Percentiles rank a stretch among this genome's conserved stretches.
phyloP scores from a whole-genome alignment of 2,797 vertebrate species.

The Spinibarbus caldwelli region DNA sequence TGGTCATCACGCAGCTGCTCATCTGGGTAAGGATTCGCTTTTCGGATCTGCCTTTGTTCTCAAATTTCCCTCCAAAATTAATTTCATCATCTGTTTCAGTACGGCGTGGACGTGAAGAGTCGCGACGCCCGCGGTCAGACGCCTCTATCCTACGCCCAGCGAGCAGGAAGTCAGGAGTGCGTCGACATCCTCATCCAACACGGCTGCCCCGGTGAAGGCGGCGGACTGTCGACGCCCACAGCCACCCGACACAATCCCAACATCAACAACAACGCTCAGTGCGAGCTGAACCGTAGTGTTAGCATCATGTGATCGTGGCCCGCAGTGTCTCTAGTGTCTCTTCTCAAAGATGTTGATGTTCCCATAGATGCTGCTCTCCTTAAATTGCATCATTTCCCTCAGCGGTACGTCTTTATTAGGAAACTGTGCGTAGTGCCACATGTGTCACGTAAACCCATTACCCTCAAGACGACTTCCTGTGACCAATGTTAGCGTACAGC shows the following conservation, averaged over 20 bases:
- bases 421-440: constrained; percentile 6
- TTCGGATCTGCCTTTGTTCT: background rate
- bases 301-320: constrained; percentile 81
- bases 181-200: constrained; percentile 93
- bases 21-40: constrained; percentile 87
- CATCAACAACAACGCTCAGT: constrained; percentile 83
- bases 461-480: constrained; percentile 13
- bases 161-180: constrained; percentile 94
- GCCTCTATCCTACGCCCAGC: constrained; percentile 87
- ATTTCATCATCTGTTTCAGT: constrained; percentile 76
- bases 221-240: constrained; percentile 78
- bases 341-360: constrained; percentile 12
- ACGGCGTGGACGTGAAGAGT: constrained; percentile 94
- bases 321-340: constrained; percentile 29
- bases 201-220: constrained; percentile 88
- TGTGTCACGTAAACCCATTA: constrained; percentile 20
- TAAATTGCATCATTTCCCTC: constrained; percentile 10
- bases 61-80: background rate
- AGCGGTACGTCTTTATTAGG: constrained; percentile 10
- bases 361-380: constrained; percentile 35
- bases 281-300: constrained; percentile 86
- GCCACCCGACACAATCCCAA: constrained; percentile 78
- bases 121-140: constrained; percentile 92
- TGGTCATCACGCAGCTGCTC: constrained; percentile 96
- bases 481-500: constrained; percentile 30